Base-by-base conservation (phyloP, 1,140 invertebrate species). In the Trichonephila clavata region DNA sequence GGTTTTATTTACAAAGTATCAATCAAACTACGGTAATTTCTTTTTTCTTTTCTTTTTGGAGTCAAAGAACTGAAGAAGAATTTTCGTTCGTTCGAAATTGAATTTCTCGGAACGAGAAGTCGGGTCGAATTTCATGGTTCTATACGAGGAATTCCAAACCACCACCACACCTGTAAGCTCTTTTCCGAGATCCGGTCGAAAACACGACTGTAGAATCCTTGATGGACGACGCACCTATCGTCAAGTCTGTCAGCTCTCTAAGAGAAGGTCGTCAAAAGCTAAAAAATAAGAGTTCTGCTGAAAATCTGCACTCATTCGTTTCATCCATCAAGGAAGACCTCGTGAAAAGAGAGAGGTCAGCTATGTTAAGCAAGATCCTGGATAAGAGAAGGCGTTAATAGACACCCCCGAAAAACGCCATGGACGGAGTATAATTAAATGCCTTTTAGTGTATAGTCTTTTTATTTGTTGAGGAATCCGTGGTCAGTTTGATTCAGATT, bases 401-500 rank as follows among this genome's bases (percentile, higher is more conserved):
- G 21, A 84, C 81, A 84, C 81, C 81, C 81, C 81, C 81, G 81
- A 84, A 84, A 57, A 84, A 84, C n/a, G 43, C 43, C 20, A n/a
- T 14, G 27, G 71, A 77, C n/a, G 81, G 57, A 84, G 81, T 84
- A 84, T 84, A 84, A 84, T 84, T 84, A 84, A 84, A 84, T 84
- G 57, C 10, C 57, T 84, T 84, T 84, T 84, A 84, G 43, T n/a
- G n/a, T 59, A 8, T 18, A 59, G 81, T 59, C 57, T 57, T 84
- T 57, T 84, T 84, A 84, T 84, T 84, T 57, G 81, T 32, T 14
- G 81, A 57, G 81, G 81, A 84, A 84, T 84, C 43, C 24, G 24
- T 59, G 81, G 81, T 84, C 81, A 57, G 81, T 84, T 84, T 84
- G 81, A 84, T 84, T 84, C 81, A 84, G 81, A 84, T 84, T 84